A percentile compares a stretch with the other conserved stretches of the same genome.
phyloP scores from a whole-genome alignment of 2,888 invertebrate genomes.

The Cenopis cana region DNA sequence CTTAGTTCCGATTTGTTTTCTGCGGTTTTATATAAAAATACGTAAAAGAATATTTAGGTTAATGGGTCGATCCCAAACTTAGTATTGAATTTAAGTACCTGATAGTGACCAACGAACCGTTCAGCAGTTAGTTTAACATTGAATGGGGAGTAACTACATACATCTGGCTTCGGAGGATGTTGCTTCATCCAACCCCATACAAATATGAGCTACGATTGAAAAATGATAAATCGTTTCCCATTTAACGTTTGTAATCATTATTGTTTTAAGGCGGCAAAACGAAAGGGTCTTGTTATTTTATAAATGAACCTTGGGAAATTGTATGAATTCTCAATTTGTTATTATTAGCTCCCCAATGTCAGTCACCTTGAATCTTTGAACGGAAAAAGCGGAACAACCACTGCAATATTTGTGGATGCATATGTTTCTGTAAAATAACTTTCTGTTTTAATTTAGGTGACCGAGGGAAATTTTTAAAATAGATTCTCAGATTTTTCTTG shows the following conservation, averaged over 20 bases:
- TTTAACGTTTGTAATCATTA: conserved; percentile 37
- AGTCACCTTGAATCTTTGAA: background rate
- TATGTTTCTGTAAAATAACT: too few species aligned
- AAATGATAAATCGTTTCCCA: conserved; percentile 49
- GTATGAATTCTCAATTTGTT: conserved; percentile 1
- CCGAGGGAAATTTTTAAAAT: too few species aligned
- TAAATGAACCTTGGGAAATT: conserved; percentile 23
- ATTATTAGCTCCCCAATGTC: background rate
- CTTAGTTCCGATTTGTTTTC: too few species aligned
- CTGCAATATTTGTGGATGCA: background rate
- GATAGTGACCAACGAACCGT: conserved; percentile 48
- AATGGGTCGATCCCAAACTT: conserved; percentile 49
- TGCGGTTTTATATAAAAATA: background rate
- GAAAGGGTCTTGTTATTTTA: conserved; percentile 29
- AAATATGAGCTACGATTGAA: conserved; percentile 52
- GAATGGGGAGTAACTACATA: conserved; percentile 52
- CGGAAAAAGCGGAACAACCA: background rate
- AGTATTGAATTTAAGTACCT: conserved; percentile 47
- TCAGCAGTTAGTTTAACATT: conserved; percentile 57
- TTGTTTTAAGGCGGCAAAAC: conserved; percentile 42
- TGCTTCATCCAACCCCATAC: conserved; percentile 50
- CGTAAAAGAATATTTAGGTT: conserved; percentile 40
- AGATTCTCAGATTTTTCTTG: too few species aligned
- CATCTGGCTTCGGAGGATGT: conserved; percentile 50
- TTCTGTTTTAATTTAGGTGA: too few species aligned